Evolutionary conservation across 2,113 vertebrate genomes (phyloP), one percentile per base, ranked within the genome.

Genomic region (Prunella himalayana): DNA sequence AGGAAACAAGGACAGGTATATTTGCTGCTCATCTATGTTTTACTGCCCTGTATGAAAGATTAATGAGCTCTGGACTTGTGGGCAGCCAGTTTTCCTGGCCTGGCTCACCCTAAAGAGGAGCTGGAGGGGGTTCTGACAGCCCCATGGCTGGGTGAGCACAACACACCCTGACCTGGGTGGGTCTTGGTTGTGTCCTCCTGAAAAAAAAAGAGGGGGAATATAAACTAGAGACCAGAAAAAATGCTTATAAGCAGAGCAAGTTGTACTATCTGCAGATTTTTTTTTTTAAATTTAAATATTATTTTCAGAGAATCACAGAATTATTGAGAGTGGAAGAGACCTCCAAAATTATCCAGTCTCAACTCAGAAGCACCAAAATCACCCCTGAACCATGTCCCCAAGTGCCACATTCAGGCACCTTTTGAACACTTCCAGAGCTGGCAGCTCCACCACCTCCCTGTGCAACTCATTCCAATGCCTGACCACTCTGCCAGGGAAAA

Each of bases 81-180:
- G 37, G 31, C n/a, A 82, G 28, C 3, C 44, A 33, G 25, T 25
- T 76, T 64, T 79, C 25, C 51, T 66, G 71, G 37, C 51, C 56
- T 68, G 68, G 10, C 33, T 51, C 2, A 3, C 1, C 0, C 31
- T 21, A 6, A 53, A 44, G 41, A n/a, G 20, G 57, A 71, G 53
- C 28, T 57, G 59, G 9, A 30, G 7, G 37, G 23, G 21, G 1
- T n/a, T 47, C 18, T 49, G 70, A 51, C 9, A 44, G 4, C 21
- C 11, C 50, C 0, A 0, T 14, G 24, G 18, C 14, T 51, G 21
- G 27, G 17, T 73, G 13, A 8, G 3, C 31, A 35, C 24, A 63
- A 4, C 35, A 30, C 15, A 5, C 10, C 41, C 54, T 42, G 21
- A 20, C 23, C n/a, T 2, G 60, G 54, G 13, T 20, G 50, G 49